Conservation (phyloP, 2,797 vertebrate species). For the Rhabdophis nuchalis region DNA sequence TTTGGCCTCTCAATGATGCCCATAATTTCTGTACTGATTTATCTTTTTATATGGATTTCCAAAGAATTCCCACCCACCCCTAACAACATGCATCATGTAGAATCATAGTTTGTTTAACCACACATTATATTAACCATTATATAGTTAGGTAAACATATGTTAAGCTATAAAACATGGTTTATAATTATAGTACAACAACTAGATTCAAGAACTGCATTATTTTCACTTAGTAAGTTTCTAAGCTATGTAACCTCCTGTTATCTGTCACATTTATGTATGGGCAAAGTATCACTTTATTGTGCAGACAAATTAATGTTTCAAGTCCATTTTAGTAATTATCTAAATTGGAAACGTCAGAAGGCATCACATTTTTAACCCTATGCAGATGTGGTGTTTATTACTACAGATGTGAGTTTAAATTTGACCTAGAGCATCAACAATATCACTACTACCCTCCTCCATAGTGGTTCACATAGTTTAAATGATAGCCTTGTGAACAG, state of each 20-base stretch:
- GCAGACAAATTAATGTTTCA: not conserved
- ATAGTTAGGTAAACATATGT: not conserved
- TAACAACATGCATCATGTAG: not conserved
- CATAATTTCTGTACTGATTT: not conserved
- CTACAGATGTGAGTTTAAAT: not conserved
- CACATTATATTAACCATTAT: not conserved
- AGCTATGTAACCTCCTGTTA: not conserved
- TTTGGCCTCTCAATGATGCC: not conserved
- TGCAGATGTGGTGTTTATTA: not conserved
- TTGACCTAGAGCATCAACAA: slow-evolving; percentile 55
- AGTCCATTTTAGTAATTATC: not conserved
- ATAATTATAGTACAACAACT: not conserved
- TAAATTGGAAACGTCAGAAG: not conserved
- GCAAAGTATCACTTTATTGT: not conserved
- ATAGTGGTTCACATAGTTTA: not conserved
- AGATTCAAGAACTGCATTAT: not conserved
- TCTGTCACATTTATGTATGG: not conserved
- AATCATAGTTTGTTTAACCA: not conserved
- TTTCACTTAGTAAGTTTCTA: not conserved
- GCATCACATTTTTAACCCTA: slow-evolving; percentile 4
- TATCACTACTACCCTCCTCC: slow-evolving; percentile 2
- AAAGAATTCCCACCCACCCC: not conserved
- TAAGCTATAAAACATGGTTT: not conserved
- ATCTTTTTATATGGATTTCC: not conserved
- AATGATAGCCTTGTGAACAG: not conserved